A percentile compares a stretch with the other conserved stretches of the same genome.
These are phyloP conservation scores for Esox niger DNA, from an alignment of 2,113 vertebrate genomes.

Conservation along the genomic window DNA sequence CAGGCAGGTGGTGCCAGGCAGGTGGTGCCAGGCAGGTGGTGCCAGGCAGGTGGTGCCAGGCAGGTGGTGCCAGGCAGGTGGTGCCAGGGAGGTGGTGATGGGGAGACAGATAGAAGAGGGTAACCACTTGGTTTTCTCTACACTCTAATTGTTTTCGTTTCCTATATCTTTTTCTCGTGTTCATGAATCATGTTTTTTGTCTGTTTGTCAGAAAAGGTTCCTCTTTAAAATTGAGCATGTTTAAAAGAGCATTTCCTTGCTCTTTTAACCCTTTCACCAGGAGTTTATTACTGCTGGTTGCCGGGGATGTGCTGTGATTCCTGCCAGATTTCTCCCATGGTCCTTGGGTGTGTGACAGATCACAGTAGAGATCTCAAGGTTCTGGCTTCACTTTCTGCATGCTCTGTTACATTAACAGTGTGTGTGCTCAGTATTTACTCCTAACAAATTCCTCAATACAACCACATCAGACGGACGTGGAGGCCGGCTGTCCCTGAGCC, in stretches of 20 bases:
- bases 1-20: constrained; percentile 41
- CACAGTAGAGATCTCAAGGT: too few relatives aligned
- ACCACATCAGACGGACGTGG: too few relatives aligned
- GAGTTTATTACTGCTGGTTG: not conserved
- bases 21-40: too few relatives aligned
- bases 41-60: too few relatives aligned
- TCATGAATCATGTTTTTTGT: not conserved
- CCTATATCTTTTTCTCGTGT: not conserved
- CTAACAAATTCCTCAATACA: too few relatives aligned
- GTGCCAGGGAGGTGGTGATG: constrained; percentile 43
- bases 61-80: too few relatives aligned
- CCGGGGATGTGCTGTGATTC: not conserved
- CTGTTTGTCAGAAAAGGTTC: not conserved
- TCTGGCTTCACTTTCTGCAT: too few relatives aligned
- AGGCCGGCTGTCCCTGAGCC: too few relatives aligned
- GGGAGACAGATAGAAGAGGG: constrained; percentile 31
- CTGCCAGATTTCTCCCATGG: too few relatives aligned
- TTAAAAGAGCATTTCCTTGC: not conserved
- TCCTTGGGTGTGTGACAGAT: not conserved
- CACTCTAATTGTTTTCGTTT: not conserved
- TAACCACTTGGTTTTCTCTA: not conserved
- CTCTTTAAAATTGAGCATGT: not conserved
- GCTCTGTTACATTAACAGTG: too few relatives aligned
- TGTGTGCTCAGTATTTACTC: too few relatives aligned
- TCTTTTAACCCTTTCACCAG: not conserved